phyloP scores from a whole-genome alignment of 37 sponge, comb jelly and placozoan species.

The Chondrosia reniformis region DNA sequence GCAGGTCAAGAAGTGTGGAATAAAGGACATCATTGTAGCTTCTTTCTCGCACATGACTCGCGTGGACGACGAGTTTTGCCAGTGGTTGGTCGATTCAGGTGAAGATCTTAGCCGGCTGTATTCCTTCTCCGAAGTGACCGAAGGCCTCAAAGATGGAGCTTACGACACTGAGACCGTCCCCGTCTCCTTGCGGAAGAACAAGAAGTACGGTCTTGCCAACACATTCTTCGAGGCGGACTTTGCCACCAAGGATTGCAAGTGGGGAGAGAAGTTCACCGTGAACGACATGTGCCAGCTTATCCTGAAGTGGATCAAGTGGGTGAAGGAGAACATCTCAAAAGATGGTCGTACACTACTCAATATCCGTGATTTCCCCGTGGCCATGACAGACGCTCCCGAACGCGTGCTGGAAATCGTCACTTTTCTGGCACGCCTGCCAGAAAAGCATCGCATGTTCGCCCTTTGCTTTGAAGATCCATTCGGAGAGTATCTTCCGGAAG shows the following conservation, averaged over 20 bases:
- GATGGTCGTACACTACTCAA: slow-evolving; percentile 59
- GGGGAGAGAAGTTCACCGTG: slow-evolving; percentile 55
- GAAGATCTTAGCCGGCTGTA: slow-evolving; percentile 53
- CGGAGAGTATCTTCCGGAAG: slow-evolving; percentile 76
- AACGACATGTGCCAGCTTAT: slow-evolving; percentile 55
- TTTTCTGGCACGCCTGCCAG: slow-evolving; percentile 56
- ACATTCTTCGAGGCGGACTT: slow-evolving; percentile 77
- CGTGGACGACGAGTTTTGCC: slow-evolving; percentile 74
- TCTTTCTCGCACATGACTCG: slow-evolving; percentile 65
- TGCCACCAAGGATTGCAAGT: slow-evolving; percentile 21
- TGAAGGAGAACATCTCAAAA: slow-evolving; percentile 15
- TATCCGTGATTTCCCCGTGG: slow-evolving; percentile 68
- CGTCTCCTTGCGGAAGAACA: slow-evolving; percentile 52
- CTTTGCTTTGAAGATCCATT: slow-evolving; percentile 72
- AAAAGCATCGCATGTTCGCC: slow-evolving; percentile 40
- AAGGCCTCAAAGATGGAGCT: slow-evolving; percentile 27
- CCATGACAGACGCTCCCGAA: slow-evolving; percentile 55
- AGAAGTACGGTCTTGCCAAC: slow-evolving; percentile 56
- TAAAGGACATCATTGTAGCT: slow-evolving; percentile 76
- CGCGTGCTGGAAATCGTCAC: slow-evolving; percentile 51
- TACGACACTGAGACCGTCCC: slow-evolving; percentile 63
- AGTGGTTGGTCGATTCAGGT: slow-evolving; percentile 36
- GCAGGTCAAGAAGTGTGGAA: slow-evolving; percentile 65
- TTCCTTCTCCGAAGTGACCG: slow-evolving; percentile 75
- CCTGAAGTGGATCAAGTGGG: slow-evolving; percentile 57